These are phyloP conservation scores for Desoria tigrina DNA, from an alignment of 2,888 invertebrate species.

Conservation along the genomic window DNA sequence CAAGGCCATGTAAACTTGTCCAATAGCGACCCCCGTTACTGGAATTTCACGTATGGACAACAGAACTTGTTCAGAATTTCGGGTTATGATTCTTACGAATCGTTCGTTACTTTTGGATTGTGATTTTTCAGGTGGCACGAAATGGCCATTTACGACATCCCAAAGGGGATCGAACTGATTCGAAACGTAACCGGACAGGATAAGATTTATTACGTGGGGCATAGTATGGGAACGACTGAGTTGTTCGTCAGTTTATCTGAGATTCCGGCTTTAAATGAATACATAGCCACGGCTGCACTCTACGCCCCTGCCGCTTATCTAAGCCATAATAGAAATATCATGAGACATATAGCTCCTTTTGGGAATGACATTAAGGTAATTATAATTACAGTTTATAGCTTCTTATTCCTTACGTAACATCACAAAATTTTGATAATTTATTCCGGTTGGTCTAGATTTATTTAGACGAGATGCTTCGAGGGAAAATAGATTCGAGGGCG, in stretches of 20 bases:
- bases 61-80: no score
- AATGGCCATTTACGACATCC: conserved; percentile 60
- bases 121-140: conserved; percentile 59
- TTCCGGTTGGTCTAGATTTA: neutral
- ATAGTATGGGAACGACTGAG: conserved; percentile 58
- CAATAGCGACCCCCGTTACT: neutral
- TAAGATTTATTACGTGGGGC: conserved; percentile 59
- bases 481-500: neutral
- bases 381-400: neutral
- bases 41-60: conserved; percentile 13
- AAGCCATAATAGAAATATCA: conserved; percentile 55
- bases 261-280: conserved; percentile 52
- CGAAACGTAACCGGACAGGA: conserved; percentile 55
- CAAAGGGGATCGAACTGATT: conserved; percentile 58
- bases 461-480: neutral
- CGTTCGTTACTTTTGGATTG: neutral
- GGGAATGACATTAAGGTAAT: conserved; percentile 44
- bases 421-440: no score
- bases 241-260: conserved; percentile 42
- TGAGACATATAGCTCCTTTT: conserved; percentile 48
- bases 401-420: no score
- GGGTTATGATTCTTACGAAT: neutral
- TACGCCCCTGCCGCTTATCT: conserved; percentile 35
- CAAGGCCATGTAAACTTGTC: conserved; percentile 2
- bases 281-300: conserved; percentile 37